These are phyloP conservation scores for Ochropacha duplaris DNA, from an alignment of 2,888 invertebrate genomes.

Conservation along the genomic window DNA sequence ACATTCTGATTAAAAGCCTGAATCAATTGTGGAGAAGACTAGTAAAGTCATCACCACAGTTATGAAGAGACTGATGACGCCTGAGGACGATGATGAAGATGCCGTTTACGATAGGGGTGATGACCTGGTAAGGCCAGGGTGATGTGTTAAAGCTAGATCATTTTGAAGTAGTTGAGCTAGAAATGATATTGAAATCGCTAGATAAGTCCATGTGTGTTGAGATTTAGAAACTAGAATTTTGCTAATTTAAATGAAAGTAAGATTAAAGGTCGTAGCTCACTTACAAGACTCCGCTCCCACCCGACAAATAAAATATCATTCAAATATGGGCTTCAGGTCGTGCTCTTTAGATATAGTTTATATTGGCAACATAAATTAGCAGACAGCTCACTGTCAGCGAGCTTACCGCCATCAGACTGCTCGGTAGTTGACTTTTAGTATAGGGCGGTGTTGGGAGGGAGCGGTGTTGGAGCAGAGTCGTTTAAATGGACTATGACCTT, in stretches of 20 bases:
- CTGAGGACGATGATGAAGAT: constrained; percentile 79
- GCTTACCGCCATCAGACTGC: too few relatives aligned
- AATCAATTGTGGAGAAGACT: constrained; percentile 83
- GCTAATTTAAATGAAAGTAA: background rate
- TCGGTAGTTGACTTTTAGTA: too few relatives aligned
- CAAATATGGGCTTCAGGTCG: too few relatives aligned
- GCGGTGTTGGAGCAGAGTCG: too few relatives aligned
- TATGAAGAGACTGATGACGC: constrained; percentile 79
- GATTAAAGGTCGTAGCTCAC: background rate
- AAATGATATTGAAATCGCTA: background rate
- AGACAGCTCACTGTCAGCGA: too few relatives aligned
- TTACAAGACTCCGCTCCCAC: too few relatives aligned
- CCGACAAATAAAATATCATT: too few relatives aligned
- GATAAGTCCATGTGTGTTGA: background rate
- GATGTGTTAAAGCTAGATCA: background rate
- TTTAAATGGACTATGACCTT: too few relatives aligned
- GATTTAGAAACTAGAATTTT: background rate
- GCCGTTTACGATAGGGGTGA: constrained; percentile 86
- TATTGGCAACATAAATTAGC: too few relatives aligned
- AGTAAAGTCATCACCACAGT: constrained; percentile 76
- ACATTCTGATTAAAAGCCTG: constrained; percentile 75
- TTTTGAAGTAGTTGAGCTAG: constrained; percentile 1
- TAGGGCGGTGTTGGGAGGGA: too few relatives aligned
- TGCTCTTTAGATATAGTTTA: too few relatives aligned
- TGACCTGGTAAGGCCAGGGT: constrained; percentile 85